A percentile compares a stretch with the other conserved stretches of the same genome.
phyloP scores from a whole-genome alignment of 1,140 invertebrate species.

The Psilanteris sp. region DNA sequence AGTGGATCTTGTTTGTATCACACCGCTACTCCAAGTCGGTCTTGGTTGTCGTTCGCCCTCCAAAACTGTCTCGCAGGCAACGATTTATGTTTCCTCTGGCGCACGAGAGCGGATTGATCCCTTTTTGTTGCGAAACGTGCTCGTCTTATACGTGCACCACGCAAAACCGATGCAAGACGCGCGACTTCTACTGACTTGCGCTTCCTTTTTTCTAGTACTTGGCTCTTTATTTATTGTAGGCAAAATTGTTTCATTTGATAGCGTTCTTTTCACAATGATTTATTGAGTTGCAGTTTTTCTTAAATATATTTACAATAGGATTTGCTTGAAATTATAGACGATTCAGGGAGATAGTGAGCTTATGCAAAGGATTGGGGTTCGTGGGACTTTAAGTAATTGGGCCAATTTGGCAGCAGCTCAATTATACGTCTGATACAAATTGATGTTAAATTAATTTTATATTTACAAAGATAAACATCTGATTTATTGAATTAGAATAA shows the following conservation, averaged over 20 bases:
- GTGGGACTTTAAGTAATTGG: too few relatives aligned
- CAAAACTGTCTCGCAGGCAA: slow-evolving; percentile 74
- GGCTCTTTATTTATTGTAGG: slow-evolving; percentile 40
- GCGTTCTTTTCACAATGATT: slow-evolving; percentile 18
- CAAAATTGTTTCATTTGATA: slow-evolving; percentile 42
- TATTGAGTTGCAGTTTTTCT: too few relatives aligned
- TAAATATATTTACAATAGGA: too few relatives aligned
- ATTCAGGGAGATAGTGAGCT: too few relatives aligned
- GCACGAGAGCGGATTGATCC: slow-evolving; percentile 76
- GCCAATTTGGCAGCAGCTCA: too few relatives aligned
- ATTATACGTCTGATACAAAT: too few relatives aligned
- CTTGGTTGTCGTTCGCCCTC: slow-evolving; percentile 70
- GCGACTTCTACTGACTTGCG: slow-evolving; percentile 10
- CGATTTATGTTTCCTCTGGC: slow-evolving; percentile 77
- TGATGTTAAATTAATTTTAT: too few relatives aligned
- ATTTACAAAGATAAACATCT: too few relatives aligned
- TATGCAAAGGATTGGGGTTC: too few relatives aligned
- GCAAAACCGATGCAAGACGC: slow-evolving; percentile 48
- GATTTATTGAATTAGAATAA: too few relatives aligned
- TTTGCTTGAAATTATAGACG: too few relatives aligned
- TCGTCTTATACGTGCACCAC: slow-evolving; percentile 57
- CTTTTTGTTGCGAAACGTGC: slow-evolving; percentile 72
- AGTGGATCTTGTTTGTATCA: slow-evolving; percentile 78
- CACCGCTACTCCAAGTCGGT: slow-evolving; percentile 67
- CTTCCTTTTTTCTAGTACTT: slow-evolving; percentile 19